Conservation (phyloP, 2,797 vertebrate genomes). For the Siniperca undulata region DNA sequence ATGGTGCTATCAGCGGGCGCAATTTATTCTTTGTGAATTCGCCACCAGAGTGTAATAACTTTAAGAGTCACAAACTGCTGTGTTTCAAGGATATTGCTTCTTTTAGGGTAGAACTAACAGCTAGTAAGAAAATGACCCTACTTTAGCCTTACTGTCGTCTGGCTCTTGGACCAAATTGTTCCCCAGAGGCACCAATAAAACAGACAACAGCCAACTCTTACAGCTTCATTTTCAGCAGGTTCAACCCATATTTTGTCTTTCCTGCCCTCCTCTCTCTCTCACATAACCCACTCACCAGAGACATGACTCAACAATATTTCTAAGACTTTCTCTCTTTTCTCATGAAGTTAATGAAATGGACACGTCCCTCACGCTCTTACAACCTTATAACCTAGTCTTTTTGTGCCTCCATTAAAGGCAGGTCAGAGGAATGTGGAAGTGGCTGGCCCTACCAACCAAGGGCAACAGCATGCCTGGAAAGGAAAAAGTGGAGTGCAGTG, state of each 20-base stretch:
- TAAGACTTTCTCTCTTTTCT: slow-evolving; percentile 4
- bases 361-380: background rate
- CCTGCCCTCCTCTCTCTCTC: slow-evolving; percentile 8
- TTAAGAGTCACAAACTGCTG: background rate
- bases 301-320: slow-evolving; percentile 26
- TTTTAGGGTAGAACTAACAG: slow-evolving; percentile 1
- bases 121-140: slow-evolving; percentile 14
- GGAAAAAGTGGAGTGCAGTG: background rate
- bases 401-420: slow-evolving; percentile 11
- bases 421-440: slow-evolving; percentile 43
- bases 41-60: background rate
- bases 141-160: slow-evolving; percentile 8
- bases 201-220: slow-evolving; percentile 10
- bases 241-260: slow-evolving; percentile 15
- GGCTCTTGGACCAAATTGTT: slow-evolving; percentile 39
- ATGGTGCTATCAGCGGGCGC: too few species aligned
- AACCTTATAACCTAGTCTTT: background rate
- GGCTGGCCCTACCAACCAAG: background rate
- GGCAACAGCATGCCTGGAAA: slow-evolving; percentile 41
- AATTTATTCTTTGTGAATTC: too few species aligned
- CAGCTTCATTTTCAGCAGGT: slow-evolving; percentile 30
- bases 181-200: slow-evolving; percentile 49
- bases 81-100: slow-evolving; percentile 4
- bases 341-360: slow-evolving; percentile 6
- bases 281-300: slow-evolving; percentile 10